Evolutionary conservation across 2,113 vertebrate genomes (phyloP).

Genomic region (Mola mola): DNA sequence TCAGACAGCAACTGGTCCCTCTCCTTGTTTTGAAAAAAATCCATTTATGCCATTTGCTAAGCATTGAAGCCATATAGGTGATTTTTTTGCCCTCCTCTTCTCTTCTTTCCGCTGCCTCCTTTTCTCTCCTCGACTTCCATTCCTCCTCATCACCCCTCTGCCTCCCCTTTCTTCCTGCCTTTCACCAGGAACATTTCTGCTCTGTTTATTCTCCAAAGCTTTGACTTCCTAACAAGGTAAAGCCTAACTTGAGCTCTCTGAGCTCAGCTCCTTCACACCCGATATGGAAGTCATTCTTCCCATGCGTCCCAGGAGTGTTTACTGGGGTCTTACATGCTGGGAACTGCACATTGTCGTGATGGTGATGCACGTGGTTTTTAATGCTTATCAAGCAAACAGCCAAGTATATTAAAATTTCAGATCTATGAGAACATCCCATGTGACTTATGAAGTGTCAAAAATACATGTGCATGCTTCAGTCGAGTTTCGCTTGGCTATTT

Average conservation of each 20-base stretch:
- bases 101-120: constrained; percentile 12
- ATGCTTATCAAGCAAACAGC: constrained; percentile 36
- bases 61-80: no score
- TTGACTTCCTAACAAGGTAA: constrained; percentile 84
- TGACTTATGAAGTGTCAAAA: no score
- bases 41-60: no score
- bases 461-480: no score
- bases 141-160: constrained; percentile 3
- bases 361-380: constrained; percentile 19
- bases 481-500: no score
- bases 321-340: constrained; percentile 50
- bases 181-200: constrained; percentile 37
- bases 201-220: constrained; percentile 74
- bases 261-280: constrained; percentile 74
- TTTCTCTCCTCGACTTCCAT: constrained; percentile 9
- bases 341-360: constrained; percentile 45
- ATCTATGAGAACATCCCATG: constrained; percentile 25
- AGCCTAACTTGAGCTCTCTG: constrained; percentile 37
- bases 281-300: constrained; percentile 80
- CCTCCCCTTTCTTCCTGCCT: background rate
- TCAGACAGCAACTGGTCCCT: constrained; percentile 66
- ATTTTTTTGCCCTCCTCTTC: constrained; percentile 4
- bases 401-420: constrained; percentile 33
- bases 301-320: constrained; percentile 53
- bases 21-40: constrained; percentile 10